Conservation (phyloP, 2,113 vertebrate genomes). For the Mionectes macconnelli region DNA sequence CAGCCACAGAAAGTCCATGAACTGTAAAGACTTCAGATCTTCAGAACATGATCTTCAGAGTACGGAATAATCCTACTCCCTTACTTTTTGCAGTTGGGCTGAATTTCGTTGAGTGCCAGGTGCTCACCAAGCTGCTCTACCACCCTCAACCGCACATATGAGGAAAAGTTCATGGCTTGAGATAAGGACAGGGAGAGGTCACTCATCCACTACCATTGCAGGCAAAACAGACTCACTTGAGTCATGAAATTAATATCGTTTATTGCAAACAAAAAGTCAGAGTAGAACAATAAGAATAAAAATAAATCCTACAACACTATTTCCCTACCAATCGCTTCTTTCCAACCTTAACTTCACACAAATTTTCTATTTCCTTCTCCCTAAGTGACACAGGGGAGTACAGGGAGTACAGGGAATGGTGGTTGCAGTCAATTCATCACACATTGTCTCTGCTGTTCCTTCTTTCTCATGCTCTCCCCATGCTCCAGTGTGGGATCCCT, state of each 20-base stretch:
- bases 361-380: neutral
- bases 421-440: neutral
- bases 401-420: neutral
- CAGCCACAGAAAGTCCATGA: no score
- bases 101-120: neutral
- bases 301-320: neutral
- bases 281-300: neutral
- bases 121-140: neutral
- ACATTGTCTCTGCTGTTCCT: neutral
- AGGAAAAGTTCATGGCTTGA: accelerated
- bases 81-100: neutral
- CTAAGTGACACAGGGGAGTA: neutral
- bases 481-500: neutral
- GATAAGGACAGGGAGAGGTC: neutral
- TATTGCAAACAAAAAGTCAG: neutral
- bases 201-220: neutral
- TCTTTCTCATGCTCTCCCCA: neutral
- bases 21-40: neutral
- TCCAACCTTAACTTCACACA: neutral
- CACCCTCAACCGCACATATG: accelerated
- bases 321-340: neutral
- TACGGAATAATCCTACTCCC: neutral
- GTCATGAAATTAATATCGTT: neutral
- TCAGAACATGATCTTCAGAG: neutral
- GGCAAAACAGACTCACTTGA: neutral